A percentile compares a stretch with the other conserved stretches of the same genome.
Evolutionary conservation across 2,888 invertebrate species (phyloP).

Genomic region (Volucella inanis): DNA sequence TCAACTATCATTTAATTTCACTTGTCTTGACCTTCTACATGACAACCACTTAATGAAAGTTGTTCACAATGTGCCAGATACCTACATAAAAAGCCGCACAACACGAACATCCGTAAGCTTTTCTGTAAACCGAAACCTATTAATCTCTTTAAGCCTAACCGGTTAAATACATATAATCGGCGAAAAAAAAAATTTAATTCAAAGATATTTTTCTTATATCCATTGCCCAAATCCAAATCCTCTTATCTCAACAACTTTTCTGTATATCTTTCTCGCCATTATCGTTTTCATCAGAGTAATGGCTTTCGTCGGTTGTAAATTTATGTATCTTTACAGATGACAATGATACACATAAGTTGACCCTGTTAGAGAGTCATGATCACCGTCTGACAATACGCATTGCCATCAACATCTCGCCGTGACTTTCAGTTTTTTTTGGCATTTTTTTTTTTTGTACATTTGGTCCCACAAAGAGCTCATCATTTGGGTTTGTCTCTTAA

Average conservation of each 20-base stretch:
- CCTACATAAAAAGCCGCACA: not conserved
- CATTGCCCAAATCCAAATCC: not conserved
- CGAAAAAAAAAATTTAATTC: conserved; percentile 25
- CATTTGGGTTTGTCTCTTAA: conserved; percentile 15
- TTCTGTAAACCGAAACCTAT: conserved; percentile 32
- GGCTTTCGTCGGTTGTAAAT: conserved; percentile 39
- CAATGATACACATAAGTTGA: conserved; percentile 42
- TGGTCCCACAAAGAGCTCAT: conserved; percentile 22
- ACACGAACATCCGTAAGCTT: conserved; percentile 18
- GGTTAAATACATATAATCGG: conserved; percentile 35
- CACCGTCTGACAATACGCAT: conserved; percentile 24
- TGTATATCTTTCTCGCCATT: not conserved
- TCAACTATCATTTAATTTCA: not conserved
- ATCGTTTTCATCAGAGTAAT: conserved; percentile 19
- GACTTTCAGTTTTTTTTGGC: conserved; percentile 59
- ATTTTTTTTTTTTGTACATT: conserved; percentile 33
- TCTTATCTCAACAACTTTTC: not conserved
- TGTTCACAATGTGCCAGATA: conserved; percentile 23
- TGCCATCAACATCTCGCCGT: conserved; percentile 8
- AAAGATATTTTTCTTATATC: conserved; percentile 30
- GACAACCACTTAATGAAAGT: conserved; percentile 18
- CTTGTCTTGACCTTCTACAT: not conserved
- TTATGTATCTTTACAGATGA: conserved; percentile 22
- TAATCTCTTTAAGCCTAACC: conserved; percentile 17
- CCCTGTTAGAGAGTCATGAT: conserved; percentile 63